A percentile compares a stretch with the other conserved stretches of the same genome.
phyloP scores from a whole-genome alignment of 2,888 invertebrate species.

The Cordylochernes scorpioides region DNA sequence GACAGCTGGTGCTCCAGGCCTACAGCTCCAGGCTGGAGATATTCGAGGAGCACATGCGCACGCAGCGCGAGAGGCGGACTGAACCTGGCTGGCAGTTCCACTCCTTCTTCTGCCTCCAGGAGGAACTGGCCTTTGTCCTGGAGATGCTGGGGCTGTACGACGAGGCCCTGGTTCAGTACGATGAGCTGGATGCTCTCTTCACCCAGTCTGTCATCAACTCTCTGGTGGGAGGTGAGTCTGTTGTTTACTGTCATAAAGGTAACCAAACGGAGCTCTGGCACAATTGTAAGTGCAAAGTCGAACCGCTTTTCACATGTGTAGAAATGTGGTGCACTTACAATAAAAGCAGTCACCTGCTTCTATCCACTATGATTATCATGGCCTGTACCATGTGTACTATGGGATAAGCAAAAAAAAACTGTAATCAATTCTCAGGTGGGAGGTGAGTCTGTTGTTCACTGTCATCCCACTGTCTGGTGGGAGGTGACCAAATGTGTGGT shows the following conservation, averaged over 20 bases:
- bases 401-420: no score
- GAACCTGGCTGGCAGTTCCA: constrained; percentile 79
- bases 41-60: constrained; percentile 57
- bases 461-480: no score
- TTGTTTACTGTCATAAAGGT: no score
- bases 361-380: no score
- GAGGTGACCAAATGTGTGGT: no score
- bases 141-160: constrained; percentile 79
- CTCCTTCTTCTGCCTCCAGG: constrained; percentile 73
- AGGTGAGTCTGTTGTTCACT: no score
- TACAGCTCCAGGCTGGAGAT: constrained; percentile 52
- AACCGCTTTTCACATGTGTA: no score
- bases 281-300: no score
- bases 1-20: constrained; percentile 53
- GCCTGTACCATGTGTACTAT: no score
- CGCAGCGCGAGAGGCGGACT: constrained; percentile 63
- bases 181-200: constrained; percentile 83
- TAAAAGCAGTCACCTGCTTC: no score
- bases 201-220: constrained; percentile 85
- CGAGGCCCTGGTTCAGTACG: constrained; percentile 83
- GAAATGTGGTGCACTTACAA: no score
- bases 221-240: constrained; percentile 37
- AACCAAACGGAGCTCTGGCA: no score
- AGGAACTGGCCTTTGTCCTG: constrained; percentile 75
- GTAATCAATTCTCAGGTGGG: constrained; percentile 72